Percentiles rank a stretch among this genome's conserved stretches.
phyloP scores from a whole-genome alignment of 1,140 invertebrate species.

The Planococcus citri region DNA sequence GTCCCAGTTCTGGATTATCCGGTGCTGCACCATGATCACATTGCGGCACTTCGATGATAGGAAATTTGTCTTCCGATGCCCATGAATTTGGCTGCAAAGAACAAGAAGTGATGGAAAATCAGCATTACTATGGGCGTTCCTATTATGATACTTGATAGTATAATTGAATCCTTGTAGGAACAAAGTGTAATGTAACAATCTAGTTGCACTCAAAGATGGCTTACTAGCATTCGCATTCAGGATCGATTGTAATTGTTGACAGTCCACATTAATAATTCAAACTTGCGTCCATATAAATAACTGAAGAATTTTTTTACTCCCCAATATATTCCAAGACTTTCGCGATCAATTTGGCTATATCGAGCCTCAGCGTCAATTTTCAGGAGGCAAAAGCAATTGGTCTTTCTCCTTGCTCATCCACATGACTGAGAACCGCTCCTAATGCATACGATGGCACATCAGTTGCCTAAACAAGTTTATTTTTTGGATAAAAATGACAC shows the following conservation, averaged over 20 bases:
- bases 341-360: slow-evolving; percentile 39
- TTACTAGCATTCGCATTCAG: slow-evolving; percentile 33
- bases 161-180: slow-evolving; percentile 33
- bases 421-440: slow-evolving; percentile 31
- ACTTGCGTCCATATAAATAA: slow-evolving; percentile 37
- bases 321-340: slow-evolving; percentile 37
- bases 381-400: slow-evolving; percentile 30
- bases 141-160: slow-evolving; percentile 30
- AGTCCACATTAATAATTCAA: slow-evolving; percentile 37
- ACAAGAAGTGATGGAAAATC: slow-evolving; percentile 32
- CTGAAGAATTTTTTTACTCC: slow-evolving; percentile 37
- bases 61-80: too few species aligned
- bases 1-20: too few species aligned
- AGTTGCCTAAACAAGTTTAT: slow-evolving; percentile 29
- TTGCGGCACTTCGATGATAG: too few species aligned
- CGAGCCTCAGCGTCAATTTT: slow-evolving; percentile 26
- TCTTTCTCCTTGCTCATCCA: slow-evolving; percentile 25
- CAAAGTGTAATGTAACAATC: slow-evolving; percentile 32
- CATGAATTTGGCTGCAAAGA: too few species aligned
- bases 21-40: too few species aligned
- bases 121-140: slow-evolving; percentile 28
- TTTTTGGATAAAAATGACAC: slow-evolving; percentile 26
- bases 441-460: slow-evolving; percentile 31
- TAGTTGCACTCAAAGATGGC: slow-evolving; percentile 28
- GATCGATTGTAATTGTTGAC: slow-evolving; percentile 37